These are phyloP conservation scores for Dicyrtoma fusca DNA, from an alignment of 2,888 invertebrate species.

Conservation along the genomic window DNA sequence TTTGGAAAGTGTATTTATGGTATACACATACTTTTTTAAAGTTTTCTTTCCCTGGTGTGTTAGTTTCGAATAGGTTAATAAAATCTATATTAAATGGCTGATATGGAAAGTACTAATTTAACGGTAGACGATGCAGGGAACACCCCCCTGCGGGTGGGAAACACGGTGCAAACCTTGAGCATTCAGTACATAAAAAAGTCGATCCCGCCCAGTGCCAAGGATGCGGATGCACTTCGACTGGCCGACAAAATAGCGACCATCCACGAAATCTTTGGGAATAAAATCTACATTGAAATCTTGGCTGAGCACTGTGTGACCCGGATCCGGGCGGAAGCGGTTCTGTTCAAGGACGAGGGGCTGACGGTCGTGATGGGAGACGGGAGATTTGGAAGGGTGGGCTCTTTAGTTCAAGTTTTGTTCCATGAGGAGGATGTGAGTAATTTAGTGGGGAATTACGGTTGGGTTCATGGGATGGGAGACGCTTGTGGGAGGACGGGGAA, in stretches of 20 bases:
- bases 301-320: neutral
- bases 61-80: too few species aligned
- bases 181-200: too few species aligned
- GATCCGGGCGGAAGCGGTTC: neutral
- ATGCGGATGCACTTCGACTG: neutral
- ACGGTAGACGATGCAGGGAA: too few species aligned
- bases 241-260: constrained; percentile 8
- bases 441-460: neutral
- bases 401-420: constrained; percentile 1
- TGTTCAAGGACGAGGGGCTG: neutral
- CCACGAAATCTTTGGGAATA: constrained; percentile 21
- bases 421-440: constrained; percentile 10
- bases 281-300: constrained; percentile 16
- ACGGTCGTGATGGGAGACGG: neutral
- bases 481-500: constrained; percentile 21
- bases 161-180: too few species aligned
- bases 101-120: too few species aligned
- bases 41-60: too few species aligned
- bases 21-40: too few species aligned
- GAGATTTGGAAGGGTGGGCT: neutral
- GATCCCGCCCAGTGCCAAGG: too few species aligned
- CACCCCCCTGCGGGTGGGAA: too few species aligned
- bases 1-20: too few species aligned
- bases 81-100: too few species aligned
- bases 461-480: constrained; percentile 19